A percentile compares a stretch with the other conserved stretches of the same genome.
phyloP scores from a whole-genome alignment of 2,888 invertebrate species.

The Creontiades dilutus region DNA sequence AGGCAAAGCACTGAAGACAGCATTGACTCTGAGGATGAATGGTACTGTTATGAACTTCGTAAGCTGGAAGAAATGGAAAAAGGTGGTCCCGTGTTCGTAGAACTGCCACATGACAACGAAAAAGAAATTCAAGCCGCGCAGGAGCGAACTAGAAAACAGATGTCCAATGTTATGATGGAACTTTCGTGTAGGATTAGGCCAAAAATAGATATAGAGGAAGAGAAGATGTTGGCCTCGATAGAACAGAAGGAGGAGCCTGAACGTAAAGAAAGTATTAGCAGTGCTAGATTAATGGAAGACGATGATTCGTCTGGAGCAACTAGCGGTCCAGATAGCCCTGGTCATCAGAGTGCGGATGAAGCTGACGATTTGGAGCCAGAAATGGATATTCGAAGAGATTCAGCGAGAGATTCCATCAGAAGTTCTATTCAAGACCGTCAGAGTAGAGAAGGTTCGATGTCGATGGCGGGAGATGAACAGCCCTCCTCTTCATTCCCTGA shows the following conservation, averaged over 20 bases:
- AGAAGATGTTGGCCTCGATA: conserved; percentile 74
- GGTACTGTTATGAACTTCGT: conserved; percentile 93
- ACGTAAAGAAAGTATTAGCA: conserved; percentile 73
- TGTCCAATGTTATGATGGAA: conserved; percentile 86
- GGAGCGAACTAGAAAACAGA: conserved; percentile 87
- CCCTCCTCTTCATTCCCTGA: neutral
- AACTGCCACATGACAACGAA: conserved; percentile 80
- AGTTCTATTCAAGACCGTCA: conserved; percentile 56
- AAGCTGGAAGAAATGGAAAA: conserved; percentile 92
- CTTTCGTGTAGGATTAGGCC: conserved; percentile 84
- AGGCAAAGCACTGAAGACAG: conserved; percentile 95
- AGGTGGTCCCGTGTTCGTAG: conserved; percentile 84
- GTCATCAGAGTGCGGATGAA: conserved; percentile 83
- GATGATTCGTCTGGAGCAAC: conserved; percentile 89
- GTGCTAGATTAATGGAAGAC: conserved; percentile 77
- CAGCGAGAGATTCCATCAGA: conserved; percentile 28
- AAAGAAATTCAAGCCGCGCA: conserved; percentile 81
- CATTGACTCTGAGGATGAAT: conserved; percentile 95
- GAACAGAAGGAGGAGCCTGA: conserved; percentile 77
- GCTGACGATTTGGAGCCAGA: conserved; percentile 60
- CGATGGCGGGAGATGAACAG: conserved; percentile 26
- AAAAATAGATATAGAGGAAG: conserved; percentile 78
- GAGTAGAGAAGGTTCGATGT: conserved; percentile 60
- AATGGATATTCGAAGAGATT: conserved; percentile 78
- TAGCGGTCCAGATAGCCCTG: conserved; percentile 92